These are phyloP conservation scores for Amphimallon solstitiale DNA, from an alignment of 2,888 invertebrate species.

Conservation along the genomic window DNA sequence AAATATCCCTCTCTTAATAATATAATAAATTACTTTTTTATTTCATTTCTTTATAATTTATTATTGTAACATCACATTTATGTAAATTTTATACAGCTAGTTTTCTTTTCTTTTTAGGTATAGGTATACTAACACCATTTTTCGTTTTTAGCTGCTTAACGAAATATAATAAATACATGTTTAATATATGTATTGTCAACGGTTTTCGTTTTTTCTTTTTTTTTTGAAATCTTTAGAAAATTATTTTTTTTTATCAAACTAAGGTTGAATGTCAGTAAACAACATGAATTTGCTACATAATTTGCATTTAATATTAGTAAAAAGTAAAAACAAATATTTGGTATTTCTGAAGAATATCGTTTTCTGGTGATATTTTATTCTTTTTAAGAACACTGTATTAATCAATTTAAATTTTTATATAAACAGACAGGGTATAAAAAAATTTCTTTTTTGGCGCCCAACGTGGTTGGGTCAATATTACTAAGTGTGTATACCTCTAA, in stretches of 20 bases:
- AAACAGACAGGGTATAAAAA: no score
- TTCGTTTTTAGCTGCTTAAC: not conserved
- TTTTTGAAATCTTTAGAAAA: not conserved
- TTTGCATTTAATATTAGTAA: no score
- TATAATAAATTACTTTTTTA: not conserved
- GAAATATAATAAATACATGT: not conserved
- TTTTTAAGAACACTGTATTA: no score
- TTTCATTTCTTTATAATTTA: not conserved
- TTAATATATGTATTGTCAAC: not conserved
- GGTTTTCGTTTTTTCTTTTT: not conserved
- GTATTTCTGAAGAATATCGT: no score
- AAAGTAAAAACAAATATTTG: no score
- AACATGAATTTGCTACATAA: no score
- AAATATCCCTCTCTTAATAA: not conserved
- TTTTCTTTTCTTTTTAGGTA: not conserved
- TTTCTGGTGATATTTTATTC: no score
- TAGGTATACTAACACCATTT: not conserved
- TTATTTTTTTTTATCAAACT: not conserved
- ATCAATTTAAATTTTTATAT: no score
- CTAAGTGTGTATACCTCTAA: no score
- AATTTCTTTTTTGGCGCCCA: no score
- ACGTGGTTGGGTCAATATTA: no score
- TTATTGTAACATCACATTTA: constrained; percentile 40
- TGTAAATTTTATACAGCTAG: constrained; percentile 3
- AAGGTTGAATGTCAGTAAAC: no score